These are phyloP conservation scores for Argyrosomus japonicus DNA, from an alignment of 2,113 vertebrate species.

Conservation along the genomic window DNA sequence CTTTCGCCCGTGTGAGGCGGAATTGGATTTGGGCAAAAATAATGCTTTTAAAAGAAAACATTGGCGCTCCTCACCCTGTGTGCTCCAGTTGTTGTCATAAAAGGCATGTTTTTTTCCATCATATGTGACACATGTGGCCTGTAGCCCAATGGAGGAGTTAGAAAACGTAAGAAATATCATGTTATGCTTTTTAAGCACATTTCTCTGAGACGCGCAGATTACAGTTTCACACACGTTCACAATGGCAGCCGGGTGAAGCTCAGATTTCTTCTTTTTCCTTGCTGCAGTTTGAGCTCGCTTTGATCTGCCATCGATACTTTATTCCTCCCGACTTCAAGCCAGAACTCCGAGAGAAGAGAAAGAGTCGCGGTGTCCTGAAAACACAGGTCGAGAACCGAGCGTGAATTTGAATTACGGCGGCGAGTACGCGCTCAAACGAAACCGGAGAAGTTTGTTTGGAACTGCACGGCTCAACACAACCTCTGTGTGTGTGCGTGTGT, in stretches of 20 bases:
- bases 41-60: slow-evolving; percentile 40
- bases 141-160: not conserved
- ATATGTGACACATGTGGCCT: not conserved
- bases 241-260: slow-evolving; percentile 26
- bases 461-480: slow-evolving; percentile 4
- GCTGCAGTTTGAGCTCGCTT: slow-evolving; percentile 47
- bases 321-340: slow-evolving; percentile 42
- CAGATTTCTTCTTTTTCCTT: slow-evolving; percentile 8
- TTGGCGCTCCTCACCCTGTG: not conserved
- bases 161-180: not conserved
- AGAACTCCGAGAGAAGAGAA: slow-evolving; percentile 2
- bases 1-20: slow-evolving; percentile 39
- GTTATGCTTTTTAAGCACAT: slow-evolving; percentile 1
- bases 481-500: not conserved
- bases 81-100: slow-evolving; percentile 18
- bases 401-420: slow-evolving; percentile 35
- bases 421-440: not conserved
- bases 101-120: not conserved
- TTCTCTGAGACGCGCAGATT: slow-evolving; percentile 8
- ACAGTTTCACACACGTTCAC: not conserved
- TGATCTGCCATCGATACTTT: slow-evolving; percentile 49
- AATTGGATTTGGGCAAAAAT: slow-evolving; percentile 68
- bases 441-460: slow-evolving; percentile 12
- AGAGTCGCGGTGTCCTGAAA: slow-evolving; percentile 29
- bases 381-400: slow-evolving; percentile 1